Percentiles rank a stretch among this genome's conserved stretches.
phyloP scores from a whole-genome alignment of 2,888 invertebrate genomes.

The Hyppa rectilinea region DNA sequence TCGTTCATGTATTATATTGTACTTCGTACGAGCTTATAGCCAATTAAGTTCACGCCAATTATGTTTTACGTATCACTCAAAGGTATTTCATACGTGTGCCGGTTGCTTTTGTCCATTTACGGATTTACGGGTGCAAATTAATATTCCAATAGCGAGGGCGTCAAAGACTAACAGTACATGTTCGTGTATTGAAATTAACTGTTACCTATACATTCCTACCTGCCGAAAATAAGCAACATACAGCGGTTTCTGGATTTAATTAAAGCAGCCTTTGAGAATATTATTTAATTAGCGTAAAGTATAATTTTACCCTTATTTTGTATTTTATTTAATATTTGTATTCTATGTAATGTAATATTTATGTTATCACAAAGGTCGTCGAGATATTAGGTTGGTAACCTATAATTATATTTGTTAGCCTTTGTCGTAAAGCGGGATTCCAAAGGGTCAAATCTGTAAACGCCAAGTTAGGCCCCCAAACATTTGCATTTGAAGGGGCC shows the following conservation, averaged over 20 bases:
- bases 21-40: constrained; percentile 16
- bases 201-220: constrained; percentile 5
- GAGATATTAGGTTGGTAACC: too few species aligned
- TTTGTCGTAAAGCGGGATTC: too few species aligned
- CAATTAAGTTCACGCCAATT: constrained; percentile 49
- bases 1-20: constrained; percentile 31
- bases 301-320: constrained; percentile 61
- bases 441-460: too few species aligned
- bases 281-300: constrained; percentile 74
- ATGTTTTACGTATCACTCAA: constrained; percentile 23
- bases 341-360: too few species aligned
- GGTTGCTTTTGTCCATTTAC: constrained; percentile 31
- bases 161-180: constrained; percentile 17
- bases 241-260: constrained; percentile 72
- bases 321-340: constrained; percentile 34
- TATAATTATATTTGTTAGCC: too few species aligned
- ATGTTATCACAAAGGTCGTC: background rate
- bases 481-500: too few species aligned
- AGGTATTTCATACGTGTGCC: constrained; percentile 10
- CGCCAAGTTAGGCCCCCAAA: too few species aligned
- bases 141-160: constrained; percentile 19
- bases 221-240: constrained; percentile 61
- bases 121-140: constrained; percentile 28
- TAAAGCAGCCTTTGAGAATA: constrained; percentile 75
- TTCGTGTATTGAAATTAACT: constrained; percentile 45